These are phyloP conservation scores for Azorinus chamasolen DNA, from an alignment of 2,888 invertebrate species.

Conservation along the genomic window DNA sequence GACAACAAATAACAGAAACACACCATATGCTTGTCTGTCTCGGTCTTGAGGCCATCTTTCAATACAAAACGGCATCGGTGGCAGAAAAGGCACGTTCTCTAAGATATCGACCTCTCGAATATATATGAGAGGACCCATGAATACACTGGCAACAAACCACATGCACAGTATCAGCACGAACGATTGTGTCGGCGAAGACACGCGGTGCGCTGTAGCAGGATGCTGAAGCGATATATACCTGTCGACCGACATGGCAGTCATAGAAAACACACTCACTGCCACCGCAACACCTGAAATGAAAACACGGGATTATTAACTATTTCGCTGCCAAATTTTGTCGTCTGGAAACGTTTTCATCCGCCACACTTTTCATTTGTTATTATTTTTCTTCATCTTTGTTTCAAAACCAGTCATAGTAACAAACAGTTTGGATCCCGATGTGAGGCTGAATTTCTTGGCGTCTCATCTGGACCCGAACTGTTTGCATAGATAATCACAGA, in stretches of 20 bases:
- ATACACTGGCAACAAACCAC: constrained; percentile 79
- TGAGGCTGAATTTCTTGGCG: no score
- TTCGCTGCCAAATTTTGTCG: no score
- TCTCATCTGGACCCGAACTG: no score
- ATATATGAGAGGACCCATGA: constrained; percentile 81
- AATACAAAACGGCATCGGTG: constrained; percentile 80
- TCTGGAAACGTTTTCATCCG: no score
- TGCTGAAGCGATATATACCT: constrained; percentile 94
- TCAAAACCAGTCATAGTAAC: no score
- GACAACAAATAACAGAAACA: constrained; percentile 83
- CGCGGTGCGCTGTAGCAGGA: constrained; percentile 86
- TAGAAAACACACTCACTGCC: constrained; percentile 92
- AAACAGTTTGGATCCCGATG: no score
- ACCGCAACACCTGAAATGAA: constrained; percentile 90
- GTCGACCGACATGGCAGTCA: constrained; percentile 93
- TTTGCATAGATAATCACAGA: no score
- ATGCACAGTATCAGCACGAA: constrained; percentile 71
- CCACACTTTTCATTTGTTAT: no score
- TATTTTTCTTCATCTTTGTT: no score
- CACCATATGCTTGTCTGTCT: constrained; percentile 79
- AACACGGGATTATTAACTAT: no score
- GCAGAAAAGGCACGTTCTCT: constrained; percentile 65
- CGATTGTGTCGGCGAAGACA: constrained; percentile 67
- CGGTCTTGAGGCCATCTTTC: constrained; percentile 81
- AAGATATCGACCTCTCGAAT: constrained; percentile 78